Base-by-base conservation (phyloP, 2,113 vertebrate genomes). In the Pteruthius melanotis region DNA sequence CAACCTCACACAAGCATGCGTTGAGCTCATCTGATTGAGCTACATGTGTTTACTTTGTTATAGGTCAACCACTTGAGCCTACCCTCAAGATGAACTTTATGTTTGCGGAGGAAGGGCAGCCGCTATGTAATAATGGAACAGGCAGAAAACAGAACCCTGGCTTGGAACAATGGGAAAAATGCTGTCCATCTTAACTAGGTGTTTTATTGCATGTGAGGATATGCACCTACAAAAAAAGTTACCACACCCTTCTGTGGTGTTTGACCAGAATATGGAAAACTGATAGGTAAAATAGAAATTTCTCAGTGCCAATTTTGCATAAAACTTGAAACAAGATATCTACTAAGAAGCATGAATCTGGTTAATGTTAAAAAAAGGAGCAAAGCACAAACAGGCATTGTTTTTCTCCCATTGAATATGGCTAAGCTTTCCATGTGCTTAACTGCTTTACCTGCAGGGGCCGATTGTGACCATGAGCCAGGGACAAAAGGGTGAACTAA, bases 61-160 rank as follows among this genome's bases (percentile, higher is more conserved):
- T 93, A 87, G 95, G 71, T 95, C 84, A 87, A 91, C 97, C 97
- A 85, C 97, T 97, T 95, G 89, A 96, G 91, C 78, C 95, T 98
- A 97, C 97, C 97, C 97, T 97, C 95, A 95, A 90, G 83, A 72
- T 97, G 97, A 98, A 96, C 97, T 96, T 96, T 95, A 93, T 97
- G 96, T 95, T 96, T 98, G 95, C 5, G 6, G 97, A 95, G 90
- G 83, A 97, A 97, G 79, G 89, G 79, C 87, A 88, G 90, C 77
- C 94, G 77, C 87, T 97, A 97, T 97, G 91, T 95, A 77, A 63
- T 65, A 93, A 91, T 63, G 89, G 61, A 92, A 82, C 40, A 93
- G 83, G 65, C 65, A 69, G 72, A 91, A 94, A 94, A 80, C 49
- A 93, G 88, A 92, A 71, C 60, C 83, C 44, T 47, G 42, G 63